phyloP scores from a whole-genome alignment of 2,888 invertebrate genomes.

The Nomada hirtipes region DNA sequence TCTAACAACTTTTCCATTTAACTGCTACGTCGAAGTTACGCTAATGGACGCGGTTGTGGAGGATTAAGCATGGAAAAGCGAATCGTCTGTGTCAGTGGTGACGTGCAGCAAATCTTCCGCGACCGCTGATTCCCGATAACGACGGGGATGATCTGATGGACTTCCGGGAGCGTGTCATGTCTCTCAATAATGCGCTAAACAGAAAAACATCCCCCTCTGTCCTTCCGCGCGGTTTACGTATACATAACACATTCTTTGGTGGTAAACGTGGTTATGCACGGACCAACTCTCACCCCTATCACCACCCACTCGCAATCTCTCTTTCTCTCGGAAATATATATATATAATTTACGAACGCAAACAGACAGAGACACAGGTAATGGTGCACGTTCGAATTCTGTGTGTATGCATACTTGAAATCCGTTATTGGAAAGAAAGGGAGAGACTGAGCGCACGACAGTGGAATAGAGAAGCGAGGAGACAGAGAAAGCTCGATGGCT shows the following conservation, averaged over 20 bases:
- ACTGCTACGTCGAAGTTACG: slow-evolving; percentile 21
- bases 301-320: not conserved
- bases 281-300: slow-evolving; percentile 12
- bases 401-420: slow-evolving; percentile 49
- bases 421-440: slow-evolving; percentile 28
- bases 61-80: slow-evolving; percentile 29
- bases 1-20: not conserved
- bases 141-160: slow-evolving; percentile 61
- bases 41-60: slow-evolving; percentile 23
- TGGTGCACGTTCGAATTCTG: slow-evolving; percentile 36
- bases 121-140: slow-evolving; percentile 50
- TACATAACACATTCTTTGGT: slow-evolving; percentile 64
- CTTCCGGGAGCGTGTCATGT: slow-evolving; percentile 63
- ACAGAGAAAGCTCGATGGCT: slow-evolving; percentile 19
- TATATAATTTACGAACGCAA: slow-evolving; percentile 3
- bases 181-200: slow-evolving; percentile 70
- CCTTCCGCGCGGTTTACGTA: slow-evolving; percentile 52
- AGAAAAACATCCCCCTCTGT: slow-evolving; percentile 60
- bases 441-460: not conserved
- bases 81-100: slow-evolving; percentile 11
- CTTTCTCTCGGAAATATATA: slow-evolving; percentile 14
- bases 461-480: not conserved
- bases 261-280: slow-evolving; percentile 54
- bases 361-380: slow-evolving; percentile 42
- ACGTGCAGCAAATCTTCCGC: slow-evolving; percentile 28